Percentiles rank a stretch among this genome's conserved stretches.
Conservation (phyloP, 2,888 invertebrate species). For the Pyrgus malvae region DNA sequence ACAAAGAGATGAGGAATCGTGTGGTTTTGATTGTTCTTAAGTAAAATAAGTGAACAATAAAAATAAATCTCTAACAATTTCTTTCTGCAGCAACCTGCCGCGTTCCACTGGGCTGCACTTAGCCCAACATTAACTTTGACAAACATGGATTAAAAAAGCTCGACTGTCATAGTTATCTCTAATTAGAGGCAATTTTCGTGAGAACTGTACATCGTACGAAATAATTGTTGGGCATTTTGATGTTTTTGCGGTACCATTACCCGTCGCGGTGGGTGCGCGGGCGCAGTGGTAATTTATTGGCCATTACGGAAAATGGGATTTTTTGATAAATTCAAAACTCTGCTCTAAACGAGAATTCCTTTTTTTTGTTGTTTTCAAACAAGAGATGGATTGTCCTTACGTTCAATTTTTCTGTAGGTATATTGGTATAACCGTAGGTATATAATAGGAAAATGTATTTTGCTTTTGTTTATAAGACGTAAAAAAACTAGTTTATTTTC, state of each 20-base stretch:
- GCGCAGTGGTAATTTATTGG: constrained; percentile 66
- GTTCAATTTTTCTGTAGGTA: no score
- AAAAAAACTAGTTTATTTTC: no score
- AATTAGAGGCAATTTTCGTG: constrained; percentile 28
- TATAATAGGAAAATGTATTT: no score
- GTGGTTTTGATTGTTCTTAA: no score
- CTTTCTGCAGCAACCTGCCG: no score
- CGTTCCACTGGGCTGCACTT: neutral
- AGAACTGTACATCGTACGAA: constrained; percentile 44
- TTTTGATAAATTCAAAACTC: constrained; percentile 56
- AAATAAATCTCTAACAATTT: no score
- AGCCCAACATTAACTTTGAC: constrained; percentile 16
- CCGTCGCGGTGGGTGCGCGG: constrained; percentile 54
- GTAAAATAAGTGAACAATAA: no score
- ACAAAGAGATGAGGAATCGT: no score
- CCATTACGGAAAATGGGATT: constrained; percentile 69
- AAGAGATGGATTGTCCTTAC: neutral
- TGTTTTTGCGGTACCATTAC: constrained; percentile 58
- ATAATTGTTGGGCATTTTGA: constrained; percentile 66
- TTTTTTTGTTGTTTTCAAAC: neutral
- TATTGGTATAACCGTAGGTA: no score
- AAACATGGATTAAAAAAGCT: constrained; percentile 15
- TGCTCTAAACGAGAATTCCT: neutral
- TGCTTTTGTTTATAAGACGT: no score
- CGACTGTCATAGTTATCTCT: constrained; percentile 18